These are phyloP conservation scores for Lycia hirtaria DNA, from an alignment of 2,888 invertebrate genomes.

Conservation along the genomic window DNA sequence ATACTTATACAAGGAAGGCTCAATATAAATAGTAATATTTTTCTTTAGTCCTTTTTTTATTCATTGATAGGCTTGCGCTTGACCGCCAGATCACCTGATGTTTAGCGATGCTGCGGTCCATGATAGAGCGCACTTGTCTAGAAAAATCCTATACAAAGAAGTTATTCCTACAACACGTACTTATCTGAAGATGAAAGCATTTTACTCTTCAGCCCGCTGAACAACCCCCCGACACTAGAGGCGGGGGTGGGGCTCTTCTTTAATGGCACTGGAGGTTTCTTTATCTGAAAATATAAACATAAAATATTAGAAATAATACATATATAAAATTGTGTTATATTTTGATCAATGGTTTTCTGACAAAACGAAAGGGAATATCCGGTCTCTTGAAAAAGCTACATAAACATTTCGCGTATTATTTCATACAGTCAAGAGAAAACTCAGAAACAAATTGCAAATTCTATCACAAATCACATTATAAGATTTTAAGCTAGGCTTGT, in stretches of 20 bases:
- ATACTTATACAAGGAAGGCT: no score
- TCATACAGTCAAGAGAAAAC: background rate
- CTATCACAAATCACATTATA: background rate
- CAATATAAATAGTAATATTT: no score
- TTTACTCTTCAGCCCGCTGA: conserved; percentile 87
- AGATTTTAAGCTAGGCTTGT: background rate
- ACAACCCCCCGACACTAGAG: conserved; percentile 79
- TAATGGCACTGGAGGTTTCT: conserved; percentile 88
- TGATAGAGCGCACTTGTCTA: no score
- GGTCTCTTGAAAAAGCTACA: background rate
- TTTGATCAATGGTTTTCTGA: no score
- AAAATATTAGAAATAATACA: background rate
- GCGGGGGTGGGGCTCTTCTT: conserved; percentile 88
- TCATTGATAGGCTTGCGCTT: no score
- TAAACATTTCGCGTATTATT: background rate
- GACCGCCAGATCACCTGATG: no score
- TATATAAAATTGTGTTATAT: background rate
- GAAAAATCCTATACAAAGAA: background rate
- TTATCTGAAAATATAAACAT: conserved; percentile 58
- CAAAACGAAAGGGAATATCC: no score
- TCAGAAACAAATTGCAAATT: background rate
- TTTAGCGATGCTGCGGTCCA: no score
- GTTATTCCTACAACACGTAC: conserved; percentile 50
- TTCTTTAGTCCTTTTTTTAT: no score
- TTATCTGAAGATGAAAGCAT: conserved; percentile 83